These are phyloP conservation scores for Conus betulinus DNA, from an alignment of 1,140 invertebrate species.

Conservation along the genomic window DNA sequence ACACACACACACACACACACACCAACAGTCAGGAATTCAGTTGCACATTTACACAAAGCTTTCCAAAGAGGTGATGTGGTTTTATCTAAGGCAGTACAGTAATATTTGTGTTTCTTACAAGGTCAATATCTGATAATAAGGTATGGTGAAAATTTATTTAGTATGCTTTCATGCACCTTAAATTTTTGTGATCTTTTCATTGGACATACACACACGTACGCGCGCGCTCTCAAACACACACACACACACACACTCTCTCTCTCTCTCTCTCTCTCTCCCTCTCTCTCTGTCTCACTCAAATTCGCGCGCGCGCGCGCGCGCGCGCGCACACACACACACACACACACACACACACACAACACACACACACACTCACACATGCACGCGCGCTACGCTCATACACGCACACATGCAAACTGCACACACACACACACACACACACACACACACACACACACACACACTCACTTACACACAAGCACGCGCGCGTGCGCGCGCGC, in stretches of 20 bases:
- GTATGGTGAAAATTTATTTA: too few relatives aligned
- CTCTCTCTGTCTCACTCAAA: not conserved
- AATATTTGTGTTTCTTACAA: too few relatives aligned
- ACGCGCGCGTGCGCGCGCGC: not conserved
- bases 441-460: not conserved
- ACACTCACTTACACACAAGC: not conserved
- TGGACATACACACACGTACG: not conserved
- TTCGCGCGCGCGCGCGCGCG: not conserved
- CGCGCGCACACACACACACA: not conserved
- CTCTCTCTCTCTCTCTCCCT: not conserved
- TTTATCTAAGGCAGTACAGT: too few relatives aligned
- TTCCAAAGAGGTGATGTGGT: too few relatives aligned
- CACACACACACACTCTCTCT: not conserved
- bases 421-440: too few relatives aligned
- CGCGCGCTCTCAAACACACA: not conserved
- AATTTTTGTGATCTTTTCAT: too few relatives aligned
- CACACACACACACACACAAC: constrained; percentile 9
- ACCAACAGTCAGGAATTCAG: too few relatives aligned
- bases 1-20: not conserved
- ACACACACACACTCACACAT: not conserved
- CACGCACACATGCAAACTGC: not conserved
- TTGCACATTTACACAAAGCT: too few relatives aligned
- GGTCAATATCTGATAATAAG: too few relatives aligned
- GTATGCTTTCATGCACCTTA: too few relatives aligned
- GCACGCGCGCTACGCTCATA: not conserved